A percentile compares a stretch with the other conserved stretches of the same genome.
Conservation (phyloP, 1,140 invertebrate species). For the Platyscapa corneri region DNA sequence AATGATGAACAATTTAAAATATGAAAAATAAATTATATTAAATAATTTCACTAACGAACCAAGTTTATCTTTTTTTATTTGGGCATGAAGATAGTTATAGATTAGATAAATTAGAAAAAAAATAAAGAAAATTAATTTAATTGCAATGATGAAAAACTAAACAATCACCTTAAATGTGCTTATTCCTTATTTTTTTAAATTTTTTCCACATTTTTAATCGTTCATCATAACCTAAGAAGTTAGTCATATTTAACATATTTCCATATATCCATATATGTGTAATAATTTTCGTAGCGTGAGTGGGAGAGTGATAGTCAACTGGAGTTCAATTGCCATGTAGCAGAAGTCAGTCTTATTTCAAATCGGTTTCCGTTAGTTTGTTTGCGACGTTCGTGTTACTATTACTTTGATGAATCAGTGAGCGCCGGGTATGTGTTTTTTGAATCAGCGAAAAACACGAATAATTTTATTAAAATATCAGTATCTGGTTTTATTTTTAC, state of each 20-base stretch:
- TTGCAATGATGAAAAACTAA: no score
- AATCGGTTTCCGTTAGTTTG: neutral
- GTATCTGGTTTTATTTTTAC: neutral
- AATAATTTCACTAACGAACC: no score
- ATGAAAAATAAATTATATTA: no score
- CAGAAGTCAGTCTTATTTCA: neutral
- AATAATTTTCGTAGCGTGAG: neutral
- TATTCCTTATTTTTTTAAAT: no score
- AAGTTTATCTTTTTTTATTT: no score
- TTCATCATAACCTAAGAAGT: no score
- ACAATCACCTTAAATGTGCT: no score
- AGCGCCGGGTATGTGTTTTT: neutral
- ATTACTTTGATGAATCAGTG: neutral
- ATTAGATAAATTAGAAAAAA: no score
- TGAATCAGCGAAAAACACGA: neutral
- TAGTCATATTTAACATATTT: neutral
- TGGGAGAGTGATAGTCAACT: neutral
- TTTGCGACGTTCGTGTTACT: neutral
- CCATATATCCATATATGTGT: neutral
- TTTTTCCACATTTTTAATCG: no score
- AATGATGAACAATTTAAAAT: no score
- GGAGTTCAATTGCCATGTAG: neutral
- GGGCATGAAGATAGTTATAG: no score
- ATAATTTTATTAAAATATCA: conserved; percentile 9
- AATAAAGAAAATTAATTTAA: no score